Base-by-base conservation (phyloP, 37 sponge, comb jelly and placozoan species). In the Geodia barretti region DNA sequence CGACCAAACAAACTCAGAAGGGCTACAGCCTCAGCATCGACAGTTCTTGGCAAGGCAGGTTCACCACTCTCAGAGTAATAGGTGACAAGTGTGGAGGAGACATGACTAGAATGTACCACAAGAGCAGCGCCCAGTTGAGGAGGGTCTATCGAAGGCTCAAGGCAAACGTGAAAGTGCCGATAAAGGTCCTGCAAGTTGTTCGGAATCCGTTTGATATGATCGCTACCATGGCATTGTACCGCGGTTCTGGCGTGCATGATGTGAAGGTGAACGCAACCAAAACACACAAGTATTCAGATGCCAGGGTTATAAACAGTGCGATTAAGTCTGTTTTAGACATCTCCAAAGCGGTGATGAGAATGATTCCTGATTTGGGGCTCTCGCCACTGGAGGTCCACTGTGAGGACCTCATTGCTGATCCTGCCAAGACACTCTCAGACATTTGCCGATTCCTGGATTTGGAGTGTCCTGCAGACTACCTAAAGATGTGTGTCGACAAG, bases 181-280 rank as follows among this genome's bases (percentile, higher is more conserved):
- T 78, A 19, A 39, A 38, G 2, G 60, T 33, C 1, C 0, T 89
- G 4, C 89, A 89, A 64, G 84, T 83, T 60, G 80, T 89, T 11
- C 37, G 89, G 1, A 89, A 89, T 47, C 89, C 89, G 1, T 89
- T 72, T 41, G 89, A 89, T 37, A 83, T 81, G 41, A 89, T 89
- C 28, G 84, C 89, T 25, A 89, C 89, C 4, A 66, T 83, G 34
- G 64, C 73, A 34, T 75, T 89, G 36, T 89, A 89, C 67, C 63
- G 78, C 0, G 81, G 71, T 2, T 72, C 81, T 0, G 29, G 40
- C 39, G 23, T 59, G 5, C 81, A 58, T 60, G 63, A 37, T 8
- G 41, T 31, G 20, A 81, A 72, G 33, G 73, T 81, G 4, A 36
- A 60, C 23, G 81, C 81, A 0, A 39, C 72, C 19, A 11, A n/a